Percentiles rank a stretch among this genome's conserved stretches.
Evolutionary conservation across 2,797 vertebrate species (phyloP).

Genomic region (Pteronotus mesoamericanus): DNA sequence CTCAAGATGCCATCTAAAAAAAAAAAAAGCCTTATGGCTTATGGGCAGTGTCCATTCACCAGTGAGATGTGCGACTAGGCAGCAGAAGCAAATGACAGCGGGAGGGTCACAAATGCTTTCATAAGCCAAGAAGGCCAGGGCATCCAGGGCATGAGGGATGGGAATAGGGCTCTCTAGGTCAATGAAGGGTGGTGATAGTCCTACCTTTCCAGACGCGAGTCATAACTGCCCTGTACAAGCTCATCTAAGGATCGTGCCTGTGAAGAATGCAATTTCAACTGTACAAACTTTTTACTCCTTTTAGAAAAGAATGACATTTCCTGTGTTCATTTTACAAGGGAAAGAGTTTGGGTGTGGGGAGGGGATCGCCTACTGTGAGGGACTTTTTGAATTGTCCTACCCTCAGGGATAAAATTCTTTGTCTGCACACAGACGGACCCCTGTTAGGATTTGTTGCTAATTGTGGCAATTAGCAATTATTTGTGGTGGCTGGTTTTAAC

Average conservation of each 20-base stretch:
- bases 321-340: conserved; percentile 1
- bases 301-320: conserved; percentile 53
- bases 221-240: background rate
- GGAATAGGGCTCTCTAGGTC: background rate
- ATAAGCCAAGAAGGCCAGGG: background rate
- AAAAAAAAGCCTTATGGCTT: background rate
- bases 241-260: background rate
- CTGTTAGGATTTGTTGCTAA: background rate
- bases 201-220: background rate
- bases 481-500: background rate
- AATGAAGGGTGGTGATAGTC: background rate
- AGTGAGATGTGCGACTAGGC: rapidly evolving
- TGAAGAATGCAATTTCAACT: background rate
- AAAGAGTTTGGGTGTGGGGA: background rate
- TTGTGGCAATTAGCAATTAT: background rate
- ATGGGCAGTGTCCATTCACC: background rate
- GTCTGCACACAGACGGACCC: background rate
- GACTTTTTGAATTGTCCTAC: background rate
- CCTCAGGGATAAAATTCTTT: background rate
- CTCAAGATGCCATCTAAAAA: background rate
- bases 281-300: background rate
- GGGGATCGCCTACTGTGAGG: background rate
- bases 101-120: background rate
- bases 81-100: background rate
- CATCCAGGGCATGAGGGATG: background rate